Conservation (phyloP, 92 coral and sea anemone genomes). For the Hydrozoanthus gracilis region DNA sequence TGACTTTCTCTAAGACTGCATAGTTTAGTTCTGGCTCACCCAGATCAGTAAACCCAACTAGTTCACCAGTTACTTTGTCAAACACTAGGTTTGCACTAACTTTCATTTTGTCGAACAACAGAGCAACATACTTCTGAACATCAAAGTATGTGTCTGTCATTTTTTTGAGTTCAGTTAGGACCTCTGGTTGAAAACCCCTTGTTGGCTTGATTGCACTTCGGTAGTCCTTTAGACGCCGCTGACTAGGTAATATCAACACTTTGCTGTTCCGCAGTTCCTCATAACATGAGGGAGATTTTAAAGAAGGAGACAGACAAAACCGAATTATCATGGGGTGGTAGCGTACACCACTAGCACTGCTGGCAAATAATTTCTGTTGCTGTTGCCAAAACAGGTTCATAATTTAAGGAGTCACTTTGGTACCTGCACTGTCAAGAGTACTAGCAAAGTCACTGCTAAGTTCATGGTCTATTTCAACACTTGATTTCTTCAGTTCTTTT, state of each 20-base stretch:
- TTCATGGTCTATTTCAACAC: conserved; percentile 30
- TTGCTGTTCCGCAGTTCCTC: background rate
- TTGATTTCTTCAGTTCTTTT: conserved; percentile 31
- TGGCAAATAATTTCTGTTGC: background rate
- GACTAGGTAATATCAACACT: background rate
- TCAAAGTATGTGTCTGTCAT: too few species aligned
- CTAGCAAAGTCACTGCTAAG: conserved; percentile 37
- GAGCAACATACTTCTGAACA: too few species aligned
- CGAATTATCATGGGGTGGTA: background rate
- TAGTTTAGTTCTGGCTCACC: too few species aligned
- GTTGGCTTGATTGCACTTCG: too few species aligned
- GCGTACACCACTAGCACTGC: background rate
- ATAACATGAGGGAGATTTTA: background rate
- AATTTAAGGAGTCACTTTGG: background rate
- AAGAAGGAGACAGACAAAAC: background rate
- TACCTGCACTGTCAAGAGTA: background rate
- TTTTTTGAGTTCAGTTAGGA: too few species aligned
- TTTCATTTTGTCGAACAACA: too few species aligned
- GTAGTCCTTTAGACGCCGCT: too few species aligned
- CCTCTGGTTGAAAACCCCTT: too few species aligned
- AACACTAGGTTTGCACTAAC: too few species aligned
- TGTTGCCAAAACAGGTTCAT: background rate
- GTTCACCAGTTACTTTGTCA: too few species aligned
- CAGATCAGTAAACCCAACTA: too few species aligned
- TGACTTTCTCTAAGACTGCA: too few species aligned